phyloP scores from a whole-genome alignment of 35 echinoderm and acorn worm genomes.

The Anneissia japonica region DNA sequence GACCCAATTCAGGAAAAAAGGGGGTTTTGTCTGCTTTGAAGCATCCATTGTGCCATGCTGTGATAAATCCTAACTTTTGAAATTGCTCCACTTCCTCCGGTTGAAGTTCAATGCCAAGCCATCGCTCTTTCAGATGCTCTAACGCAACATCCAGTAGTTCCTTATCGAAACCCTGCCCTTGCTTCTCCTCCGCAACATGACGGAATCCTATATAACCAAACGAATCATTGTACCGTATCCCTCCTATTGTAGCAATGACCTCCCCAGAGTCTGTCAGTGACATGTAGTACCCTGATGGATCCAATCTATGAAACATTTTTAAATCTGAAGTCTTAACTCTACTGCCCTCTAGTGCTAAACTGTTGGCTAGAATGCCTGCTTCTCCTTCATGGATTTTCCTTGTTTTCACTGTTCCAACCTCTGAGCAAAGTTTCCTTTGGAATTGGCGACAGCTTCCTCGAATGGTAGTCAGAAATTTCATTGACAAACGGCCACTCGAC shows the following conservation, averaged over 20 bases:
- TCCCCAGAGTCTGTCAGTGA: constrained; percentile 53
- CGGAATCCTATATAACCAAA: constrained; percentile 70
- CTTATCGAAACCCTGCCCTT: constrained; percentile 59
- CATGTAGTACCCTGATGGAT: constrained; percentile 66
- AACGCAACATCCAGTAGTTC: constrained; percentile 51
- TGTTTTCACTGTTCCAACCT: not conserved
- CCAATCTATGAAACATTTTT: constrained; percentile 50
- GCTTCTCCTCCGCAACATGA: constrained; percentile 40
- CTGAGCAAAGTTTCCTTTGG: not conserved
- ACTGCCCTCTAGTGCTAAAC: constrained; percentile 47
- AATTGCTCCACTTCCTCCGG: constrained; percentile 47
- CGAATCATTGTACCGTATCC: constrained; percentile 25
- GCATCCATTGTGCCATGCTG: constrained; percentile 67
- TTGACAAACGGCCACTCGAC: not conserved
- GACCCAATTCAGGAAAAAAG: constrained; percentile 26
- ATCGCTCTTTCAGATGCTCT: constrained; percentile 60
- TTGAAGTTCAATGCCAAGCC: constrained; percentile 60
- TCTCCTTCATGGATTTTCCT: constrained; percentile 13
- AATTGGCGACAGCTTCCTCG: not conserved
- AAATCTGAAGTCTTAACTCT: constrained; percentile 60
- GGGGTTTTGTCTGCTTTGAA: constrained; percentile 50
- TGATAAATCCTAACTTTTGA: constrained; percentile 50
- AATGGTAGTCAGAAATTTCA: not conserved
- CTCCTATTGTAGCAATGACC: constrained; percentile 60
- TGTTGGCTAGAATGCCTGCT: constrained; percentile 47